Evolutionary conservation across 2,888 invertebrate genomes (phyloP), one percentile per base, ranked within the genome.

Genomic region (Strigamia maritima): DNA sequence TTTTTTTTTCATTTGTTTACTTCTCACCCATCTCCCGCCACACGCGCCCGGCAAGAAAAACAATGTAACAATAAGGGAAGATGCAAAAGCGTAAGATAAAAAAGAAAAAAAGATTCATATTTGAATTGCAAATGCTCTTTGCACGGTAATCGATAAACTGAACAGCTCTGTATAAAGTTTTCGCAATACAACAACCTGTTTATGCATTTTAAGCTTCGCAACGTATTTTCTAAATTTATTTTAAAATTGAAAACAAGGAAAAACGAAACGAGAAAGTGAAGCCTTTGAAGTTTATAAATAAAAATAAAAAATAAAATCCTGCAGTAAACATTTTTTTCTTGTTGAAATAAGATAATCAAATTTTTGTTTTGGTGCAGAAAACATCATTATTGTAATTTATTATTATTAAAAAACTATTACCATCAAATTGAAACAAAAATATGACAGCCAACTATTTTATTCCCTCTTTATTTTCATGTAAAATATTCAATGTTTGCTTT

Each of bases 401-500:
- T n/a, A 35, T 35, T 35, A 35, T 35, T 35, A 35, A 35, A 8
- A 6, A 35, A 35, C 35, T 6, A 35, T 35, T 35, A 19, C 0
- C 14, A 49, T 49, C 19, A 65, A 65, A 22, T n/a, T 6, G 12
- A 24, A 22, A 24, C 1, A 65, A 22, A 24, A 65, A 65, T 65
- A 65, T 19, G 60, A 65, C n/a, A 4, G 60, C 19, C 4, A 19
- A 22, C 19, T 16, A 65, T 24, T 65, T 65, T 65, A n/a, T 65
- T 65, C 6, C n/a, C 44, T 44, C 44, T 44, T 44, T 44, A 44
- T n/a, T 65, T 65, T 65, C 60, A 10, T 65, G n/a, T 65, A 65
- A 65, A 65, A 65, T 24, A 65, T 65, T 65, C 60, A 65, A 65
- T 65, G 60, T 65, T 65, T 65, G 24, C 60, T n/a, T 65, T 65